phyloP scores from a whole-genome alignment of 2,888 invertebrate species.

The Tinea trinotella region DNA sequence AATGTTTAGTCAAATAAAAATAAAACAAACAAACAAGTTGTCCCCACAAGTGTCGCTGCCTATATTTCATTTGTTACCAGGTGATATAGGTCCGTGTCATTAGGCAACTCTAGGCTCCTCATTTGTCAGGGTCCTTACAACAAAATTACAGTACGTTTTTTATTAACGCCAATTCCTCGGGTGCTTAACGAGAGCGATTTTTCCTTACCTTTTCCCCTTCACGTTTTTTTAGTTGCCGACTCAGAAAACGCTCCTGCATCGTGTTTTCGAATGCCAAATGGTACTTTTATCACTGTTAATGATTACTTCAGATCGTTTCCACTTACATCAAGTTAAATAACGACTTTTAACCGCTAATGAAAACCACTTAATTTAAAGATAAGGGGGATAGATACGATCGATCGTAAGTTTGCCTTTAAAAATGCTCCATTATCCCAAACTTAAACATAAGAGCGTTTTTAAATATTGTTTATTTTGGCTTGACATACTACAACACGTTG shows the following conservation, averaged over 20 bases:
- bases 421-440: too few relatives aligned
- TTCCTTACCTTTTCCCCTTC: constrained; percentile 30
- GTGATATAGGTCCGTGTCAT: constrained; percentile 53
- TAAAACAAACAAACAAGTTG: constrained; percentile 30
- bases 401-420: too few relatives aligned
- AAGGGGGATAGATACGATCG: too few relatives aligned
- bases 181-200: constrained; percentile 55
- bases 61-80: constrained; percentile 43
- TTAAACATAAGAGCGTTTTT: too few relatives aligned
- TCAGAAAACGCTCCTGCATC: not conserved
- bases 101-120: constrained; percentile 45
- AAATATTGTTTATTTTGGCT: too few relatives aligned
- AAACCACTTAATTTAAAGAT: not conserved
- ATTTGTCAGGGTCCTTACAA: constrained; percentile 56
- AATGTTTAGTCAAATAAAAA: too few relatives aligned
- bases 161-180: constrained; percentile 62
- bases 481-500: too few relatives aligned
- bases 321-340: not conserved
- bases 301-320: not conserved
- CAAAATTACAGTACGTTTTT: constrained; percentile 47
- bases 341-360: not conserved
- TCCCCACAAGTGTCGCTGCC: constrained; percentile 30
- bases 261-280: constrained; percentile 8
- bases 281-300: constrained; percentile 3
- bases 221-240: constrained; percentile 23